Percentiles rank a stretch among this genome's conserved stretches.
Evolutionary conservation across 2,113 vertebrate genomes (phyloP).

Genomic region (Daubentonia madagascariensis): DNA sequence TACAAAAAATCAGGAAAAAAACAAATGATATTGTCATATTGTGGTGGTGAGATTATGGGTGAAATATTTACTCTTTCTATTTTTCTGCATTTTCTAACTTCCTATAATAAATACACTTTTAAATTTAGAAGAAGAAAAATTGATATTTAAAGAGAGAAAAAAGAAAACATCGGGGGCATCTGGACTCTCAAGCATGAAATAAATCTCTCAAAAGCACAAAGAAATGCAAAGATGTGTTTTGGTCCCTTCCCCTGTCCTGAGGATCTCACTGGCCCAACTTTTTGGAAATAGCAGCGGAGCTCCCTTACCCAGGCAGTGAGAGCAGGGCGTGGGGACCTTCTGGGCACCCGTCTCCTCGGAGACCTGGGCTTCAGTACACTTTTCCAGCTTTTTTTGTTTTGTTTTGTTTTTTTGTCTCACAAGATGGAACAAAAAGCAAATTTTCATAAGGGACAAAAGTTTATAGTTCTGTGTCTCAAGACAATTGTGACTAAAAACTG

Average conservation of each 20-base stretch:
- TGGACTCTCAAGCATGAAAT: background rate
- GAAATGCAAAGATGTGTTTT: background rate
- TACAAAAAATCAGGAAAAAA: background rate
- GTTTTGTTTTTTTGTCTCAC: background rate
- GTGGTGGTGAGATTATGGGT: background rate
- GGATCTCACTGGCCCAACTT: background rate
- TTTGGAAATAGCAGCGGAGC: background rate
- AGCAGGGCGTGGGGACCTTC: rapidly evolving
- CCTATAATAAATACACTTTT: background rate
- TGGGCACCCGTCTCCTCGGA: background rate
- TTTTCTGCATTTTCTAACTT: slow-evolving; percentile 8
- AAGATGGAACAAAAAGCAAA: background rate
- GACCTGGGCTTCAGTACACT: background rate
- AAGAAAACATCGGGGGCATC: background rate
- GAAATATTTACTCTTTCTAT: background rate
- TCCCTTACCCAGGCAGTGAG: background rate
- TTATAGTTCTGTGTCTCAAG: background rate
- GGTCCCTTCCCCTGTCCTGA: background rate
- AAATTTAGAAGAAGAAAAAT: background rate
- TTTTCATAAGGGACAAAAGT: background rate
- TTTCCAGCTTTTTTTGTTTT: background rate
- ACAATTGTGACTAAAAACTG: background rate
- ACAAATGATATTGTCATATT: background rate
- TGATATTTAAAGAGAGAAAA: background rate
- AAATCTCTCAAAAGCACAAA: background rate